A percentile compares a stretch with the other conserved stretches of the same genome.
phyloP scores from a whole-genome alignment of 2,888 invertebrate genomes.

The Ephialtes manifestator region DNA sequence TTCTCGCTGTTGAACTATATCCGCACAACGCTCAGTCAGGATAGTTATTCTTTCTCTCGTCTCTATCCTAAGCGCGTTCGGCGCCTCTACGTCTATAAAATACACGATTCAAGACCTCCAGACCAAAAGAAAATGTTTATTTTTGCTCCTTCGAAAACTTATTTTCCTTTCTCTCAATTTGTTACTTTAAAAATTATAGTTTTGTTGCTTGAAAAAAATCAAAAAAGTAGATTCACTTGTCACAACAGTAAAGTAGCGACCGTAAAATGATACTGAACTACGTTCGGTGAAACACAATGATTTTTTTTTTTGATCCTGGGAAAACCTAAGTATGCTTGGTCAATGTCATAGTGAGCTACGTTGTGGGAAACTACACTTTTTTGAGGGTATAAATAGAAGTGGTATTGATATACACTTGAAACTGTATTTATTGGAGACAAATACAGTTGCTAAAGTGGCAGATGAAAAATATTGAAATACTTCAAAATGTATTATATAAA shows the following conservation, averaged over 20 bases:
- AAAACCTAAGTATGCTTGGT: not conserved
- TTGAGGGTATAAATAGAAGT: too few relatives aligned
- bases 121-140: not conserved
- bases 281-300: not conserved
- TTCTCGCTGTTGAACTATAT: not conserved
- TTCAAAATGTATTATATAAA: too few relatives aligned
- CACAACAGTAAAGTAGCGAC: too few relatives aligned
- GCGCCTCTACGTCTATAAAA: not conserved
- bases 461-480: too few relatives aligned
- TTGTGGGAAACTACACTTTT: not conserved
- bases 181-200: not conserved
- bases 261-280: too few relatives aligned
- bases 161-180: not conserved
- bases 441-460: too few relatives aligned
- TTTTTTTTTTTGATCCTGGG: not conserved
- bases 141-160: not conserved
- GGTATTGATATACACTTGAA: too few relatives aligned
- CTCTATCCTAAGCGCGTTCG: not conserved
- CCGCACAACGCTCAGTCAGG: not conserved
- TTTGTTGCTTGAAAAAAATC: not conserved
- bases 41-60: constrained; percentile 5
- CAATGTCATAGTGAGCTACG: not conserved
- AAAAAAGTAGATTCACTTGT: not conserved
- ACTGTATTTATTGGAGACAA: too few relatives aligned
- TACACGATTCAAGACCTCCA: not conserved